These are phyloP conservation scores for Alloplasta piceator DNA, from an alignment of 2,888 invertebrate genomes.

Conservation along the genomic window DNA sequence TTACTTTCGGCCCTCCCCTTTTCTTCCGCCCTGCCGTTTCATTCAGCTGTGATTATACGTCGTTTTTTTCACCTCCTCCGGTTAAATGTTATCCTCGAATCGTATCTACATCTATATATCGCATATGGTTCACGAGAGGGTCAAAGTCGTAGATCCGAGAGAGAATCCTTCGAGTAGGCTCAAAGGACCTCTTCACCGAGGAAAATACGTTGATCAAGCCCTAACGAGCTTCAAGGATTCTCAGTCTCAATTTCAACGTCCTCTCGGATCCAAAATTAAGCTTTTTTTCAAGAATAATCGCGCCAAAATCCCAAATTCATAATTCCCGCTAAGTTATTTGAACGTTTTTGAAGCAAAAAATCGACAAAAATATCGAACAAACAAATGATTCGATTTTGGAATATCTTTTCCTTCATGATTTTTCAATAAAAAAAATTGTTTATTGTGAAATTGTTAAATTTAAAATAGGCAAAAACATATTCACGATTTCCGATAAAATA, in stretches of 20 bases:
- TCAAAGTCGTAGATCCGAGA: conserved; percentile 24
- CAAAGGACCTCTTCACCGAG: conserved; percentile 29
- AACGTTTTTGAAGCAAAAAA: conserved; percentile 10
- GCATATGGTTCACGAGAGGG: conserved; percentile 3
- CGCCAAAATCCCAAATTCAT: conserved; percentile 10
- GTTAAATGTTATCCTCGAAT: conserved; percentile 34
- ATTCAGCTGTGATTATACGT: conserved; percentile 37
- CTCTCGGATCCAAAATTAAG: conserved; percentile 22
- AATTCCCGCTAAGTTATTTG: conserved; percentile 8
- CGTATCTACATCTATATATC: background rate
- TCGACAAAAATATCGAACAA: conserved; percentile 1
- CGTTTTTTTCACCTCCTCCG: conserved; percentile 6
- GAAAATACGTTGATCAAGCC: conserved; percentile 31
- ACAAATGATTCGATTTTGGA: background rate
- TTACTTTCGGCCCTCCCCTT: conserved; percentile 6
- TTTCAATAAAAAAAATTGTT: no score
- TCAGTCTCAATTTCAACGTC: conserved; percentile 32
- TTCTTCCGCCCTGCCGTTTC: conserved; percentile 14
- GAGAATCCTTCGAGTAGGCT: conserved; percentile 35
- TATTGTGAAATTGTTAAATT: no score
- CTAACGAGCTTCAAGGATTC: conserved; percentile 55
- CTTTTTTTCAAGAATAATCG: conserved; percentile 22
- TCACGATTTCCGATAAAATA: no score
- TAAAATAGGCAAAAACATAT: no score
- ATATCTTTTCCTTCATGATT: no score